Conservation (phyloP, 1,140 invertebrate genomes). For the Ostrea edulis region DNA sequence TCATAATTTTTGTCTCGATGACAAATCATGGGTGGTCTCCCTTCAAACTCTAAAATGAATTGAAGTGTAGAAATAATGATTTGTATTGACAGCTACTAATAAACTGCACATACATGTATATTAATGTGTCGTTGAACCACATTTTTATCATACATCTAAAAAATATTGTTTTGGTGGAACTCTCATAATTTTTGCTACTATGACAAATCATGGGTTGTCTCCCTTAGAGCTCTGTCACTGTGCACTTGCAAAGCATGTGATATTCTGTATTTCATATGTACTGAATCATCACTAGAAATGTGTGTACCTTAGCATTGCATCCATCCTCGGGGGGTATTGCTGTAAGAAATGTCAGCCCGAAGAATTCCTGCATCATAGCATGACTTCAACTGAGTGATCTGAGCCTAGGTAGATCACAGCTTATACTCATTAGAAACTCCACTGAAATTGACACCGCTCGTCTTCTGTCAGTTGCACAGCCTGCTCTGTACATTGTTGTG, state of each 20-base stretch:
- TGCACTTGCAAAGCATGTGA: neutral
- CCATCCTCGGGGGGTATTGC: neutral
- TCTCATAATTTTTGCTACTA: too few relatives aligned
- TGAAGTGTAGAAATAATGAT: neutral
- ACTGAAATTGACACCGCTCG: neutral
- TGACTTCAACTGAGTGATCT: neutral
- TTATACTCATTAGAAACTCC: slow-evolving; percentile 10
- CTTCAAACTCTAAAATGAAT: neutral
- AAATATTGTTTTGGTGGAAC: too few relatives aligned
- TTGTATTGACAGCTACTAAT: neutral
- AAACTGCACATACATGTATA: neutral
- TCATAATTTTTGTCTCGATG: too few relatives aligned
- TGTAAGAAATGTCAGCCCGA: neutral
- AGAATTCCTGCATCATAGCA: slow-evolving; percentile 16
- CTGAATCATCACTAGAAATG: neutral
- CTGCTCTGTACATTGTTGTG: neutral
- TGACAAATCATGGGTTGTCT: neutral
- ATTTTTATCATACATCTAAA: neutral
- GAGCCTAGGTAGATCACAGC: neutral
- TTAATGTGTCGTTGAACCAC: neutral
- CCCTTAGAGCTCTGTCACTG: neutral
- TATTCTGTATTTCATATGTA: neutral
- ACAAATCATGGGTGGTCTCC: neutral
- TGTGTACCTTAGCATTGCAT: neutral
- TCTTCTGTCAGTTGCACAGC: neutral